Evolutionary conservation across 2,797 vertebrate genomes (phyloP).

Genomic region (Rallus crepitans): DNA sequence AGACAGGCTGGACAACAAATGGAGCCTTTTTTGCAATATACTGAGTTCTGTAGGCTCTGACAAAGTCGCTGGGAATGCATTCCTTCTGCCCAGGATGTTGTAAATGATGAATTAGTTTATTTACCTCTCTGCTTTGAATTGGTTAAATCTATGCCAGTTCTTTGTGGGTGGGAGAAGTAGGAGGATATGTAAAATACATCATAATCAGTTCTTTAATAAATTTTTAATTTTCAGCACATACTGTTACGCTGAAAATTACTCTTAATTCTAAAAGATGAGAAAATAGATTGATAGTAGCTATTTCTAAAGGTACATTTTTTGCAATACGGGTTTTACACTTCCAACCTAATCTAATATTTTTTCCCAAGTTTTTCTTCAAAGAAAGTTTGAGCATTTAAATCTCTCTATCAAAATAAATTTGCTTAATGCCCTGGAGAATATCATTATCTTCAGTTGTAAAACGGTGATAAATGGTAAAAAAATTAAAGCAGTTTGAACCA

Average conservation of each 20-base stretch:
- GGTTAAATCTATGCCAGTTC: constrained; percentile 24
- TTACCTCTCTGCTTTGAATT: background rate
- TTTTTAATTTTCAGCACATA: constrained; percentile 76
- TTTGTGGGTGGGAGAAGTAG: constrained; percentile 34
- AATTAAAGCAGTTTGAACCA: background rate
- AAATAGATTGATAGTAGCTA: constrained; percentile 37
- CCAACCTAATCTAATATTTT: background rate
- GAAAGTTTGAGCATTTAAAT: constrained; percentile 15
- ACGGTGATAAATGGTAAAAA: background rate
- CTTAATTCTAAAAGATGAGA: constrained; percentile 59
- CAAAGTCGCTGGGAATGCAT: background rate
- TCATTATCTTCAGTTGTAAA: background rate
- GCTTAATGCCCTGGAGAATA: background rate
- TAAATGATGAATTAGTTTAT: constrained; percentile 43
- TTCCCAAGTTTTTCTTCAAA: background rate
- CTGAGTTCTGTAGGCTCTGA: background rate
- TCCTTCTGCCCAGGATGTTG: background rate
- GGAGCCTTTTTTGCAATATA: background rate
- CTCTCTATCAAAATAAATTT: constrained; percentile 22
- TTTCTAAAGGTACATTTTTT: constrained; percentile 53
- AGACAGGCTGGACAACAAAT: background rate
- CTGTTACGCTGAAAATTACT: constrained; percentile 65
- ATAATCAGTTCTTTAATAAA: constrained; percentile 72
- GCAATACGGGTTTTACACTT: background rate
- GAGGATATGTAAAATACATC: constrained; percentile 43